Conservation (phyloP, 2,797 vertebrate species). For the Petrocephalus sullivani region DNA sequence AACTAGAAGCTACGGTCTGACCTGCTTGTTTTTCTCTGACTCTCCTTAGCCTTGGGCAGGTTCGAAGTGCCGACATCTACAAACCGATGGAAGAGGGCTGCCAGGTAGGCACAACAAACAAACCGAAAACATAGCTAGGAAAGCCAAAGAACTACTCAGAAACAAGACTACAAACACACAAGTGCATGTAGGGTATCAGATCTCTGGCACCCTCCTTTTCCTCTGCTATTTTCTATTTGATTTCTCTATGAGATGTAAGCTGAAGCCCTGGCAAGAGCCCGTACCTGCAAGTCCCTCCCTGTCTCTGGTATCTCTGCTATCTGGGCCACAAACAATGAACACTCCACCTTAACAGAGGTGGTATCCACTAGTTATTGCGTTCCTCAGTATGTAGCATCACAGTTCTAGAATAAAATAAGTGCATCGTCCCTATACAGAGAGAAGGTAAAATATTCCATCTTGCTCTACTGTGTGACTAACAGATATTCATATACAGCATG, state of each 20-base stretch:
- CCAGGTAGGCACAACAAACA: not conserved
- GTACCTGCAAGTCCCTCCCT: not conserved
- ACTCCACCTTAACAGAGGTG: not conserved
- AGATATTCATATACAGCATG: not conserved
- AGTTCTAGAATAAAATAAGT: not conserved
- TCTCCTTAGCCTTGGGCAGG: not conserved
- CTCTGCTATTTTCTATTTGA: slow-evolving; percentile 73
- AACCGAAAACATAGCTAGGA: not conserved
- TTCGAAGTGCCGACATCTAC: not conserved
- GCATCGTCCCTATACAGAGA: not conserved
- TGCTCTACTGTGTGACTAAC: not conserved
- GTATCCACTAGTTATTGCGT: not conserved
- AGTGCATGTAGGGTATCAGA: not conserved
- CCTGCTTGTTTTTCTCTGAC: not conserved
- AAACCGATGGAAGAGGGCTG: not conserved
- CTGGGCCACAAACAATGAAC: not conserved
- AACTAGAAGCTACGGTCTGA: not conserved
- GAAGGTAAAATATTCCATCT: not conserved
- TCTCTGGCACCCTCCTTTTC: slow-evolving; percentile 58
- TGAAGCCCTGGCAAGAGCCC: slow-evolving; percentile 46
- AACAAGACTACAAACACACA: not conserved
- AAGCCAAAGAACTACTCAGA: not conserved
- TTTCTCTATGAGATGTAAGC: slow-evolving; percentile 81
- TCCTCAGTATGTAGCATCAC: not conserved
- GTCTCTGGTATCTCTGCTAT: not conserved